Evolutionary conservation across 2,797 vertebrate genomes (phyloP).

Genomic region (Podarcis siculus): DNA sequence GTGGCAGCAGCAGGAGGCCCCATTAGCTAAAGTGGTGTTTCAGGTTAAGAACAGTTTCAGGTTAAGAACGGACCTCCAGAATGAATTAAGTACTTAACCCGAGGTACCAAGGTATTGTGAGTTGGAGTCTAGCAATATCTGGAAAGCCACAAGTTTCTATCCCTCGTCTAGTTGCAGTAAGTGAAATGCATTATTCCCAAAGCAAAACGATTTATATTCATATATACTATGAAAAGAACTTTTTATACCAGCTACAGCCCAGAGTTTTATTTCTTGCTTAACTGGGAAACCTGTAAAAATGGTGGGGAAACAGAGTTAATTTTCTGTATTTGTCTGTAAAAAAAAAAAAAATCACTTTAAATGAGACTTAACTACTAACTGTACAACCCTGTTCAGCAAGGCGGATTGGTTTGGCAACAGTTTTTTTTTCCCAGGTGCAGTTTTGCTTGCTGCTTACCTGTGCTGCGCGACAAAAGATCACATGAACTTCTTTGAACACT

Average conservation of each 20-base stretch:
- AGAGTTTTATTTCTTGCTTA: not conserved
- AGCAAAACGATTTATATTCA: not conserved
- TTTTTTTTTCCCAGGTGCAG: not conserved
- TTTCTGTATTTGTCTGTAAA: not conserved
- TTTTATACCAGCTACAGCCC: too few species aligned
- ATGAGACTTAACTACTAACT: not conserved
- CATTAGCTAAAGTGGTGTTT: too few species aligned
- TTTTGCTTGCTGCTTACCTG: fast-evolving
- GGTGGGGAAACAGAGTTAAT: not conserved
- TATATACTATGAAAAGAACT: not conserved
- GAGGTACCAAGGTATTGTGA: too few species aligned
- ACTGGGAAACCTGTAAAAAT: not conserved
- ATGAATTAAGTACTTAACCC: too few species aligned
- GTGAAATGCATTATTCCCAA: not conserved
- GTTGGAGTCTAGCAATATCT: too few species aligned
- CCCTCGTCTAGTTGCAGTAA: not conserved
- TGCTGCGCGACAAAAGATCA: fast-evolving
- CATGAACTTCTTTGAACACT: not conserved
- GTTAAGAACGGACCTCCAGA: too few species aligned
- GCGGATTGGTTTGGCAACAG: not conserved
- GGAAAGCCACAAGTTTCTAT: too few species aligned
- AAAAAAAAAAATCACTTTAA: not conserved
- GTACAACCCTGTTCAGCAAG: not conserved
- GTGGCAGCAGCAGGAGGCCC: too few species aligned
- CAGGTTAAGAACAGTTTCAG: too few species aligned